Percentiles rank a stretch among this genome's conserved stretches.
Evolutionary conservation across 2,113 vertebrate genomes (phyloP).

Genomic region (Jacana jacana): DNA sequence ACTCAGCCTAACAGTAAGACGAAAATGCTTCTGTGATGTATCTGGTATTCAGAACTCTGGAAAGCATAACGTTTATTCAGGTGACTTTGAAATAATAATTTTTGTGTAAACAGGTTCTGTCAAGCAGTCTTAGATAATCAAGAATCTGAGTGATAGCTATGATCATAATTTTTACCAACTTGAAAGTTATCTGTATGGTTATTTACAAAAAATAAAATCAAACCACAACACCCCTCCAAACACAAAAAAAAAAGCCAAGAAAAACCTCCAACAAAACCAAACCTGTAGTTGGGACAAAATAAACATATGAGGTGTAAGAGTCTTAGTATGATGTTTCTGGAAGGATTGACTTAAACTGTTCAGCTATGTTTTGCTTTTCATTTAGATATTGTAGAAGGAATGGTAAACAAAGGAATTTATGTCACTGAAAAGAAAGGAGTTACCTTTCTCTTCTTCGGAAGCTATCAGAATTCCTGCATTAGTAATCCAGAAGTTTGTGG

Average conservation of each 20-base stretch:
- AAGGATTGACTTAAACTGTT: neutral
- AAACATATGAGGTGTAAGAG: neutral
- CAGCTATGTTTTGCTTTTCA: neutral
- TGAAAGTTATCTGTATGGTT: too few species aligned
- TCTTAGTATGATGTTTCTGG: neutral
- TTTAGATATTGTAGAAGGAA: constrained; percentile 93
- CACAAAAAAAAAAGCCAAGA: neutral
- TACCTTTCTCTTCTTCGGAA: constrained; percentile 88
- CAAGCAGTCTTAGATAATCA: neutral
- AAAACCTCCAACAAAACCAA: neutral
- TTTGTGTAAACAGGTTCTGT: neutral
- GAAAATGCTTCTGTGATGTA: neutral
- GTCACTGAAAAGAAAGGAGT: constrained; percentile 82
- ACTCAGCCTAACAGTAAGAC: neutral
- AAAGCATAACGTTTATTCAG: neutral
- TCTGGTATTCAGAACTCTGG: neutral
- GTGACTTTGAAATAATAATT: neutral
- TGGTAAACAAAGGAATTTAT: constrained; percentile 90
- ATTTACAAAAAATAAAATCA: neutral
- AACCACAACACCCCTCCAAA: neutral
- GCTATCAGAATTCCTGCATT: constrained; percentile 86
- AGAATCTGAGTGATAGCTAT: neutral
- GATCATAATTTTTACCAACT: neutral
- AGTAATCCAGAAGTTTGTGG: constrained; percentile 86
- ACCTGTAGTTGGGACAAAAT: rapidly evolving